Evolutionary conservation across 1,140 invertebrate genomes (phyloP).

Genomic region (Scylla paramamosain): DNA sequence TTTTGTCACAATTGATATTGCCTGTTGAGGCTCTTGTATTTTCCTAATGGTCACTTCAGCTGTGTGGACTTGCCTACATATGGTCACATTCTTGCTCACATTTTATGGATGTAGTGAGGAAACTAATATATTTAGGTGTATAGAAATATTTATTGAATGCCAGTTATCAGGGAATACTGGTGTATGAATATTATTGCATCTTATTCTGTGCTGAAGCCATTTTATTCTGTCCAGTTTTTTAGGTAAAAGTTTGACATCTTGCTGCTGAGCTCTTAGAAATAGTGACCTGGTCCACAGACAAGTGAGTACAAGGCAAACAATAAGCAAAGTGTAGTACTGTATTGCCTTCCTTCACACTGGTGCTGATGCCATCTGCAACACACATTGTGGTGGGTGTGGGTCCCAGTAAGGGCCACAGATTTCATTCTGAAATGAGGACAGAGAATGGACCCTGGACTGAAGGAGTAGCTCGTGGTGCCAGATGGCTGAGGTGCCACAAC

Average conservation of each 20-base stretch:
- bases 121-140: conserved; percentile 62
- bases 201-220: conserved; percentile 65
- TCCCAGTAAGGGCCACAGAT: not conserved
- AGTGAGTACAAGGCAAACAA: conserved; percentile 59
- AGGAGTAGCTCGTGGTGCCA: not conserved
- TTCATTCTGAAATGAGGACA: not conserved
- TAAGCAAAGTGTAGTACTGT: conserved; percentile 46
- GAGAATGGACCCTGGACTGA: not conserved
- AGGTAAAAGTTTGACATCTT: conserved; percentile 55
- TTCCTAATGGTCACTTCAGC: conserved; percentile 64
- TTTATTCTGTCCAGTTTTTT: conserved; percentile 69
- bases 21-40: conserved; percentile 36
- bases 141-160: conserved; percentile 59
- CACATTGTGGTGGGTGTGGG: not conserved
- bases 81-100: conserved; percentile 73
- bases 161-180: conserved; percentile 64
- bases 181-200: conserved; percentile 57
- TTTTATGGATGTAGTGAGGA: conserved; percentile 64
- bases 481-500: not conserved
- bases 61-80: conserved; percentile 71
- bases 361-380: conserved; percentile 64
- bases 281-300: conserved; percentile 63
- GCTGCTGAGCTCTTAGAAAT: conserved; percentile 59
- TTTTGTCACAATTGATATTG: conserved; percentile 61
- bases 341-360: conserved; percentile 69